Conservation (phyloP, 2,113 vertebrate genomes). For the Perognathus longimembris region DNA sequence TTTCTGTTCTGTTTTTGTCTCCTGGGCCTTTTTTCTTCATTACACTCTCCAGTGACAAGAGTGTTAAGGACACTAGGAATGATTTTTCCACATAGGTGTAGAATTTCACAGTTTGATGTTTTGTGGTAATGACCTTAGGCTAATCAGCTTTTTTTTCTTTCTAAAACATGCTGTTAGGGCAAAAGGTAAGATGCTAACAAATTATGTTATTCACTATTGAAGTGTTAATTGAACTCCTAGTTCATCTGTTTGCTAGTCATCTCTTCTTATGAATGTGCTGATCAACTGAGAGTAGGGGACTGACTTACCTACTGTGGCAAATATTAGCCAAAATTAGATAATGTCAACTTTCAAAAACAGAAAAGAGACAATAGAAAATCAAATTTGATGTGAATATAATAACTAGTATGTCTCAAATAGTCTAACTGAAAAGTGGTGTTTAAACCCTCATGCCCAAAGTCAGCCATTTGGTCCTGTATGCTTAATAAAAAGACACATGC, state of each 20-base stretch:
- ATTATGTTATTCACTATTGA: slow-evolving; percentile 43
- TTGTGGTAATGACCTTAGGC: slow-evolving; percentile 53
- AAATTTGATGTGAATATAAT: neutral
- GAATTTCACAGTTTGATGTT: slow-evolving; percentile 56
- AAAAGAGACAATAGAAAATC: neutral
- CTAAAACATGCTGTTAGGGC: slow-evolving; percentile 35
- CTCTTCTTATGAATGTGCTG: slow-evolving; percentile 7
- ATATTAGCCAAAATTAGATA: neutral
- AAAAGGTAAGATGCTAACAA: slow-evolving; percentile 47
- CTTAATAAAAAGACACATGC: too few species aligned
- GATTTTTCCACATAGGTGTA: slow-evolving; percentile 31
- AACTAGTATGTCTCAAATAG: neutral
- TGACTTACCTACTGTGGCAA: too few species aligned
- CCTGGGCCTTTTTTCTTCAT: neutral
- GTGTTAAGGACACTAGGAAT: neutral
- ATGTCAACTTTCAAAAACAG: neutral
- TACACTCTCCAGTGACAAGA: neutral
- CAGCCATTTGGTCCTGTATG: too few species aligned
- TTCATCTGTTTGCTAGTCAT: slow-evolving; percentile 41
- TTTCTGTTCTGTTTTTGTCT: neutral
- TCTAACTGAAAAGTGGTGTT: too few species aligned
- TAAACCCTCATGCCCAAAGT: too few species aligned
- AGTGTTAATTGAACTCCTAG: slow-evolving; percentile 47
- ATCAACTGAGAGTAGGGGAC: neutral
- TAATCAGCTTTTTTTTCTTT: slow-evolving; percentile 62